Evolutionary conservation across 2,797 vertebrate species (phyloP).

Genomic region (Tenualosa thibaudeaui): DNA sequence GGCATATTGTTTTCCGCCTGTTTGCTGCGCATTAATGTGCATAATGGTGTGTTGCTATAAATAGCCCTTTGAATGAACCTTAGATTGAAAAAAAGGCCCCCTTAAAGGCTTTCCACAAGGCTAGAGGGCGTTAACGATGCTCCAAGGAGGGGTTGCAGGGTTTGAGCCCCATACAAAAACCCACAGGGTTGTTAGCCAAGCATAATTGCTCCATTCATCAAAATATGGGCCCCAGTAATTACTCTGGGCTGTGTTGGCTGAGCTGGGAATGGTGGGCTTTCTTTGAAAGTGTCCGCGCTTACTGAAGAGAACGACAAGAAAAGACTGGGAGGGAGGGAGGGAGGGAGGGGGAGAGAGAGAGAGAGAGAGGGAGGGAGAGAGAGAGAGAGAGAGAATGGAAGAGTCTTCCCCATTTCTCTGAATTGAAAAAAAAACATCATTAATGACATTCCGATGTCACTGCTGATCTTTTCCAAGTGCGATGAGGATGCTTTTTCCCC

Average conservation of each 20-base stretch:
- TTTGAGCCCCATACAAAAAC: conserved; percentile 56
- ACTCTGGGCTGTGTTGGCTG: conserved; percentile 54
- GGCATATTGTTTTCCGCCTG: conserved; percentile 28
- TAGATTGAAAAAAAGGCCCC: conserved; percentile 59
- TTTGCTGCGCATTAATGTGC: conserved; percentile 64
- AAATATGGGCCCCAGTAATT: conserved; percentile 73
- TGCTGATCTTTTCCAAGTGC: conserved; percentile 23
- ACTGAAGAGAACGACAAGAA: conserved; percentile 39
- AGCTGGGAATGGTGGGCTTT: conserved; percentile 38
- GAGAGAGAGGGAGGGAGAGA: background rate
- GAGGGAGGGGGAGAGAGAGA: conserved; percentile 6
- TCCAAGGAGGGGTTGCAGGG: conserved; percentile 29
- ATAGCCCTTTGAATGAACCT: conserved; percentile 63
- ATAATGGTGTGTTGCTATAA: conserved; percentile 62
- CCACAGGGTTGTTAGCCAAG: conserved; percentile 60
- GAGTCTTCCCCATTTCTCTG: conserved; percentile 34
- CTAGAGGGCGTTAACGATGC: conserved; percentile 60
- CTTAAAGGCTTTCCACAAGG: conserved; percentile 56
- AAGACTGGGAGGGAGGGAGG: conserved; percentile 44
- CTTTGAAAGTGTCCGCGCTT: conserved; percentile 41
- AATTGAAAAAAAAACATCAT: conserved; percentile 42
- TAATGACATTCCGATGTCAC: conserved; percentile 48
- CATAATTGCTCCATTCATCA: conserved; percentile 75
- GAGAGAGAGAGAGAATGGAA: conserved; percentile 16
- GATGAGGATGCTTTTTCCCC: conserved; percentile 34